Percentiles rank a stretch among this genome's conserved stretches.
Conservation (phyloP, 2,113 vertebrate species). For the Hemiprocne comata region DNA sequence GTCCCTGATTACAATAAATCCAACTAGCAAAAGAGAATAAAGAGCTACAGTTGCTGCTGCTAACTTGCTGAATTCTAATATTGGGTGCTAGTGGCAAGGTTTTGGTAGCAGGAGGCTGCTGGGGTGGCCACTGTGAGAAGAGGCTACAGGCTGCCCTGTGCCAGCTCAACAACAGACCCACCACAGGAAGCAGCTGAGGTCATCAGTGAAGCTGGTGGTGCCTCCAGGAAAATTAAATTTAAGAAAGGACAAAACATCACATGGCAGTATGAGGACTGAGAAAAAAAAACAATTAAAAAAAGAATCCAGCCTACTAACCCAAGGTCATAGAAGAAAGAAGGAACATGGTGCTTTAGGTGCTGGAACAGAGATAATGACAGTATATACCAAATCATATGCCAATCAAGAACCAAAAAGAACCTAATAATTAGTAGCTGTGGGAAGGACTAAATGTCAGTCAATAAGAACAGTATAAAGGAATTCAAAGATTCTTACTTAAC, state of each 20-base stretch:
- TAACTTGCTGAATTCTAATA: background rate
- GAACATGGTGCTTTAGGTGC: background rate
- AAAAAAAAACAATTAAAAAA: background rate
- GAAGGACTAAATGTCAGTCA: background rate
- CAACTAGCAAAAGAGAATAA: background rate
- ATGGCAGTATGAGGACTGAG: background rate
- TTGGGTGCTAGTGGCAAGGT: background rate
- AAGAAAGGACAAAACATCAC: background rate
- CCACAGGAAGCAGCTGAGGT: background rate
- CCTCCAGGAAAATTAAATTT: background rate
- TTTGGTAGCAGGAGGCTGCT: background rate
- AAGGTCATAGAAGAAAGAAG: background rate
- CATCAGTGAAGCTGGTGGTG: background rate
- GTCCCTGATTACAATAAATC: background rate
- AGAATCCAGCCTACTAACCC: too few species aligned
- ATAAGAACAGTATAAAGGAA: background rate
- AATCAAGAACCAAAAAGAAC: background rate
- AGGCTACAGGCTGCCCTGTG: background rate
- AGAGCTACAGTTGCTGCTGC: background rate
- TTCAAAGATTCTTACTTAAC: background rate
- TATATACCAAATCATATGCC: background rate
- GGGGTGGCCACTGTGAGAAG: background rate
- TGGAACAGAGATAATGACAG: background rate
- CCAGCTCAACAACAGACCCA: background rate
- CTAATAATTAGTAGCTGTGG: background rate